Base-by-base conservation (phyloP, 2,888 invertebrate species). In the Linyphia triangularis region DNA sequence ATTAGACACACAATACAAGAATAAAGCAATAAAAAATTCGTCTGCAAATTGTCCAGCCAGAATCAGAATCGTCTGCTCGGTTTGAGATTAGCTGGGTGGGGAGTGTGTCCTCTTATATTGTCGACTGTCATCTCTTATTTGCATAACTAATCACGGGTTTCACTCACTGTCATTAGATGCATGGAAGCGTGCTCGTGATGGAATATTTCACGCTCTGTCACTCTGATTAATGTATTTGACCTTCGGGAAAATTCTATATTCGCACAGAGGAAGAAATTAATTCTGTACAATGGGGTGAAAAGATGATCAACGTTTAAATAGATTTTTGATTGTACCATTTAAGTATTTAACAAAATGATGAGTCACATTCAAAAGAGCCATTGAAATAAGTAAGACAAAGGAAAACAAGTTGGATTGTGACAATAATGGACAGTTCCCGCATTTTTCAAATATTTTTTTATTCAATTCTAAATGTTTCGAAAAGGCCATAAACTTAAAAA, bases 91-190 rank as follows among this genome's bases (percentile, higher is more conserved):
- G n/a, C 16, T 19, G 70, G 70, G 70, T 43, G 70, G 40, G 37
- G n/a, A 70, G 5, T 16, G n/a, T 33, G 63, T 9, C 63, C 26
- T 16, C 63, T 67, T 19, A 13, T 13, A 51, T n/a, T 70, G 70
- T 43, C 70, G 63, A n/a, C n/a, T n/a, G 67, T 67, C 19, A 33
- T 2, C 4, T 24, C 26, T 6, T 33, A 77, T 77, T 61, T 77
- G 63, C 77, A 77, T 77, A 40, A 24, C 30, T 77, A 77, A 77
- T 63, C 77, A 77, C 63, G 22, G 75, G 77, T 77, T 61, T 77
- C 77, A 63, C 30, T 61, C 26, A 9, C n/a, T 37, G 40, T 77
- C 61, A 77, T 77, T 77, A 37, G 37, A 33, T 26, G 67, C 0
- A n/a, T 9, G 33, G 10, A 30, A 67, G 33, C 9, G 26, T 26